A percentile compares a stretch with the other conserved stretches of the same genome.
Evolutionary conservation across 2,888 invertebrate species (phyloP).

Genomic region (Harpalus rufipes): DNA sequence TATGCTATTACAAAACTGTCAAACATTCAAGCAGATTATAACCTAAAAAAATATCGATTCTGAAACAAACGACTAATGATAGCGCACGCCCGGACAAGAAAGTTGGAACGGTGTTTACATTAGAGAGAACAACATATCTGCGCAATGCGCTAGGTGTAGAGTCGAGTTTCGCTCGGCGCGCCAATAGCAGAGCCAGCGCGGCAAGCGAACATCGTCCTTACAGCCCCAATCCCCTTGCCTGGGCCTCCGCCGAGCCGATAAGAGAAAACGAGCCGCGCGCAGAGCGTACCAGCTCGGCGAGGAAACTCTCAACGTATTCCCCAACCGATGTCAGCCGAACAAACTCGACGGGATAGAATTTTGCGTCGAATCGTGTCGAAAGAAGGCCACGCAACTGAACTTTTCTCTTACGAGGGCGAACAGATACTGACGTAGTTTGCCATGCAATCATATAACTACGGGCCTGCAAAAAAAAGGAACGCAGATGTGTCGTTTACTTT

Average conservation of each 20-base stretch:
- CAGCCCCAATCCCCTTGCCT: constrained; percentile 73
- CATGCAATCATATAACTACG: constrained; percentile 70
- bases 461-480: constrained; percentile 67
- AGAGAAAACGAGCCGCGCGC: constrained; percentile 72
- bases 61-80: constrained; percentile 33
- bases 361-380: constrained; percentile 71
- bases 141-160: constrained; percentile 72
- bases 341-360: constrained; percentile 52
- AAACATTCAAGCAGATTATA: constrained; percentile 27
- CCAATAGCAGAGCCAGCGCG: constrained; percentile 67
- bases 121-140: constrained; percentile 73
- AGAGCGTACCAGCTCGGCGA: constrained; percentile 69
- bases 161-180: constrained; percentile 71
- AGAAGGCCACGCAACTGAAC: constrained; percentile 76
- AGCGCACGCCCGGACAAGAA: constrained; percentile 71
- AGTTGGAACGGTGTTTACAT: constrained; percentile 74
- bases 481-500: constrained; percentile 69
- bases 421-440: constrained; percentile 73
- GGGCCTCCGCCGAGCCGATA: constrained; percentile 75
- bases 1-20: constrained; percentile 31
- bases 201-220: constrained; percentile 71
- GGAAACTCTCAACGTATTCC: constrained; percentile 65
- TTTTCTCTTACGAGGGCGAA: constrained; percentile 74
- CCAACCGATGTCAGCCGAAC: constrained; percentile 67
- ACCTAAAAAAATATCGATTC: constrained; percentile 59